Conservation (phyloP, 2,797 vertebrate species). For the Tangara arthus region DNA sequence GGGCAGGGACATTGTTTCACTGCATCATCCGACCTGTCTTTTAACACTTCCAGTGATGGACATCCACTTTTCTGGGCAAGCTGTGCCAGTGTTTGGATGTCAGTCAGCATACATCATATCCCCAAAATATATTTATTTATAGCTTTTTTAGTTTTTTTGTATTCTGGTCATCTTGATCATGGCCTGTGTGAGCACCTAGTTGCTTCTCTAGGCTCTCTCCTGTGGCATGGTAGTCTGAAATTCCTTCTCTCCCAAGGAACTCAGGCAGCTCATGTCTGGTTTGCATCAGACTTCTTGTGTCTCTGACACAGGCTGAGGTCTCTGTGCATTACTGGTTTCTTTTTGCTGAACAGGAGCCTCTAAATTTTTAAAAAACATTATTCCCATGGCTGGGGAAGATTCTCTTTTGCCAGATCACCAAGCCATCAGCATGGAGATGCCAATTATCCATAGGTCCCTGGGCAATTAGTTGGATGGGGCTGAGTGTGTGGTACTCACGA, state of each 20-base stretch:
- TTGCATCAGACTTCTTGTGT: background rate
- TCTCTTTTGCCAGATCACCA: background rate
- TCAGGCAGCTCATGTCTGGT: background rate
- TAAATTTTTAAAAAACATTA: background rate
- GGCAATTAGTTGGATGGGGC: background rate
- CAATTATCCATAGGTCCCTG: background rate
- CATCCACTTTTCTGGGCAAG: background rate
- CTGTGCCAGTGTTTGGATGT: background rate
- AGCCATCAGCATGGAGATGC: background rate
- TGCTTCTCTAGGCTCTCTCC: background rate
- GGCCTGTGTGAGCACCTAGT: background rate
- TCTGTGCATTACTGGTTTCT: background rate
- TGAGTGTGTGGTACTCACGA: background rate
- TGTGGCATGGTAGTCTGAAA: background rate
- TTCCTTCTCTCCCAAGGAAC: background rate
- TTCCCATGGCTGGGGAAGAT: background rate
- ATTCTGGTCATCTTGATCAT: background rate
- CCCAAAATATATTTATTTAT: background rate
- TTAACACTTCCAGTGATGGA: background rate
- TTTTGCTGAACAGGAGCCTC: background rate
- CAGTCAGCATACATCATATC: background rate
- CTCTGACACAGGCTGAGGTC: background rate
- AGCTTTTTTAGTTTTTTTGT: background rate
- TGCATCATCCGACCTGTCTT: background rate
- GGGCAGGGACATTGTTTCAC: background rate